These are phyloP conservation scores for Eristalis tenax DNA, from an alignment of 2,888 invertebrate species.

Conservation along the genomic window DNA sequence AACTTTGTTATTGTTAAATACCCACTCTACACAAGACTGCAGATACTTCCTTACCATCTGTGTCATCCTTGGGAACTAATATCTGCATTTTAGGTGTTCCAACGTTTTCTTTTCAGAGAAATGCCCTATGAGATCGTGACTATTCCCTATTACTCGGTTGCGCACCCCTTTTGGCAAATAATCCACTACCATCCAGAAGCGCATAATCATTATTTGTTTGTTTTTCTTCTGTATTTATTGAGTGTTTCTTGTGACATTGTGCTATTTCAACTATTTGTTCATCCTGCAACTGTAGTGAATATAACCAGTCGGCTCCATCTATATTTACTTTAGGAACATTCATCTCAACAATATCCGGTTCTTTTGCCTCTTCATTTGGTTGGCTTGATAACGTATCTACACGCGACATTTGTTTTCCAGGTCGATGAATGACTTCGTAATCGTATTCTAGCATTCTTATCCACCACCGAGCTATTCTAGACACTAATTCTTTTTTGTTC, in stretches of 20 bases:
- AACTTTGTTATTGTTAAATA: slow-evolving; percentile 25
- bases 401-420: slow-evolving; percentile 24
- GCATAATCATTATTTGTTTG: slow-evolving; percentile 5
- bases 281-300: neutral
- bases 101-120: neutral
- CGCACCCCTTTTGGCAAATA: slow-evolving; percentile 31
- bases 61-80: slow-evolving; percentile 44
- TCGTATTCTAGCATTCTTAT: slow-evolving; percentile 24
- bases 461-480: slow-evolving; percentile 16
- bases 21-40: slow-evolving; percentile 32
- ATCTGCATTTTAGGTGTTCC: neutral
- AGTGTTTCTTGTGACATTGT: neutral
- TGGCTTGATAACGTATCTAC: slow-evolving; percentile 31
- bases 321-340: slow-evolving; percentile 4
- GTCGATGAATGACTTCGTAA: slow-evolving; percentile 12
- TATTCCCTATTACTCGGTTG: slow-evolving; percentile 15
- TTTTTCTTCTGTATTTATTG: neutral
- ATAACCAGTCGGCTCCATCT: neutral
- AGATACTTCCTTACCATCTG: slow-evolving; percentile 39
- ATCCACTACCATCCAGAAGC: neutral
- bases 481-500: slow-evolving; percentile 10
- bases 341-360: slow-evolving; percentile 14
- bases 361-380: neutral
- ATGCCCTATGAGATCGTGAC: slow-evolving; percentile 21
- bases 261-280: neutral